A percentile compares a stretch with the other conserved stretches of the same genome.
Conservation (phyloP, 1,140 invertebrate species). For the Pachyrhynchus sulphureomaculatus region DNA sequence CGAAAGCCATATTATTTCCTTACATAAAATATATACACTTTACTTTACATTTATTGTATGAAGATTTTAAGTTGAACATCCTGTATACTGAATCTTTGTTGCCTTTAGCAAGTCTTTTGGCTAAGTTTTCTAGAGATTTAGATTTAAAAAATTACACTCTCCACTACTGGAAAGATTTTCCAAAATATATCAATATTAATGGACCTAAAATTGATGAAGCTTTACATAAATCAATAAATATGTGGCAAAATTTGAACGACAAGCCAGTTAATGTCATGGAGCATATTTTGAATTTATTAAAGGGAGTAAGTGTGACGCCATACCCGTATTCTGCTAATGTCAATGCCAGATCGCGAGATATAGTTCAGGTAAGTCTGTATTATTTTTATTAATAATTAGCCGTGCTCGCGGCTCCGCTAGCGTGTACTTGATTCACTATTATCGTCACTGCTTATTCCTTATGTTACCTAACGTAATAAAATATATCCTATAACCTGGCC, state of each 20-base stretch:
- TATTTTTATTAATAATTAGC: too few relatives aligned
- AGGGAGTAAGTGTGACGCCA: constrained; percentile 52
- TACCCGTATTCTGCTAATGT: constrained; percentile 72
- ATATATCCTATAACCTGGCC: too few relatives aligned
- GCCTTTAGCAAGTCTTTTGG: constrained; percentile 70
- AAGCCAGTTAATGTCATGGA: constrained; percentile 71
- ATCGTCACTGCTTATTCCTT: neutral
- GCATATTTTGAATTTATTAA: constrained; percentile 67
- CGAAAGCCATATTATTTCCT: constrained; percentile 68
- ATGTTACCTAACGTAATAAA: too few relatives aligned
- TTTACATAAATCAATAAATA: constrained; percentile 61
- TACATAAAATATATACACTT: constrained; percentile 76
- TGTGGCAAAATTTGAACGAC: constrained; percentile 62
- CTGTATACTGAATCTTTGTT: constrained; percentile 68
- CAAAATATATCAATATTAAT: constrained; percentile 55
- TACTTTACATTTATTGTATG: constrained; percentile 85
- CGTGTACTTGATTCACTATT: too few relatives aligned
- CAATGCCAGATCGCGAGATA: constrained; percentile 70
- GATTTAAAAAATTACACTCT: constrained; percentile 69
- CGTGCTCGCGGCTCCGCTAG: too few relatives aligned
- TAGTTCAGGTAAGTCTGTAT: constrained; percentile 63
- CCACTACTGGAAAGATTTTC: constrained; percentile 87
- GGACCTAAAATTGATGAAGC: constrained; percentile 44
- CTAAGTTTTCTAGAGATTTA: constrained; percentile 78
- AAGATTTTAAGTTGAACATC: constrained; percentile 84